phyloP scores from a whole-genome alignment of 2,113 vertebrate species.

The Poeciliopsis occidentalis region DNA sequence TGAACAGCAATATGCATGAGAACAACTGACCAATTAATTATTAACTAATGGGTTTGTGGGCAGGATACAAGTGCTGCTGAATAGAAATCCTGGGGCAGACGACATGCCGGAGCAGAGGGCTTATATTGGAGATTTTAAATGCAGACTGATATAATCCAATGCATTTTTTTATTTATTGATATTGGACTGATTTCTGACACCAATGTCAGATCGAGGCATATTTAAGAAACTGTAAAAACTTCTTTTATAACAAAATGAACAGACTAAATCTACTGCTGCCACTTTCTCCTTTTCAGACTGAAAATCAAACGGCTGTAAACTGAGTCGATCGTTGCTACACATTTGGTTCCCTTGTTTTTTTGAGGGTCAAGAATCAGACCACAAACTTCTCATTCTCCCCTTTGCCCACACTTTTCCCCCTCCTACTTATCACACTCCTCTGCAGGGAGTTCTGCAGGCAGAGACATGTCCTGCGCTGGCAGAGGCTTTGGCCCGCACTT shows the following conservation, averaged over 20 bases:
- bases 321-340: slow-evolving; percentile 42
- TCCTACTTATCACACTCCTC: slow-evolving; percentile 12
- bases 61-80: no score
- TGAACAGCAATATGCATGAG: no score
- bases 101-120: no score
- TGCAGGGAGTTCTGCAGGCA: slow-evolving; percentile 52
- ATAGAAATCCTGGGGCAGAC: no score
- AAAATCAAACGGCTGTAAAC: slow-evolving; percentile 40
- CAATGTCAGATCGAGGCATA: no score
- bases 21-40: no score
- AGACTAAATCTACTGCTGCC: not conserved
- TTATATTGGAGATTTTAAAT: no score
- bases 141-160: no score
- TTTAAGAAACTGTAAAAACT: no score
- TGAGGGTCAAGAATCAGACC: slow-evolving; percentile 29
- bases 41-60: no score
- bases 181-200: no score
- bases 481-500: slow-evolving; percentile 49
- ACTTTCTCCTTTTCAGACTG: slow-evolving; percentile 41
- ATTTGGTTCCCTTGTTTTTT: slow-evolving; percentile 23
- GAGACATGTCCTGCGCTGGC: slow-evolving; percentile 53
- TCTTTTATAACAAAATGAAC: not conserved
- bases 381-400: slow-evolving; percentile 34
- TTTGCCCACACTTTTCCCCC: slow-evolving; percentile 21
- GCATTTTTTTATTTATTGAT: no score